Conservation (phyloP, 2,797 vertebrate species). For the Rhabdomys pumilio region DNA sequence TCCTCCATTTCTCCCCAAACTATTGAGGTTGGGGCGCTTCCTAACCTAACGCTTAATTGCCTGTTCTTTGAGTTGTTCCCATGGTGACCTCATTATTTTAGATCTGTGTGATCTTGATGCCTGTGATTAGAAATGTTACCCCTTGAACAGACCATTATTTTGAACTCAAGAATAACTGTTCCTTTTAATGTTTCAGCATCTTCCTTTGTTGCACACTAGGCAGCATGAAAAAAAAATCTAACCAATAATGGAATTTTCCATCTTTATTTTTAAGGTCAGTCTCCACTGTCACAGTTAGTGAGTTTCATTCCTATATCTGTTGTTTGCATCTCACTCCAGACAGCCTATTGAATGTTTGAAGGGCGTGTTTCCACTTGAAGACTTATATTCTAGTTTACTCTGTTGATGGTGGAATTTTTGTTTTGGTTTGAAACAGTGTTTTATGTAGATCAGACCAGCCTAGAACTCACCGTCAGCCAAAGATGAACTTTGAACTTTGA, state of each 20-base stretch:
- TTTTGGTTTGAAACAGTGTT: background rate
- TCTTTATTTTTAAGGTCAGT: background rate
- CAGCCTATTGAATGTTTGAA: background rate
- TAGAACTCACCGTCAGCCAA: background rate
- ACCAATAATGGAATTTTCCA: background rate
- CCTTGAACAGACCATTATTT: background rate
- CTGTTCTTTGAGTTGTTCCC: background rate
- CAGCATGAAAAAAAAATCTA: background rate
- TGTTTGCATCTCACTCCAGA: no score
- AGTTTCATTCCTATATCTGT: background rate
- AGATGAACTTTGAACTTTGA: background rate
- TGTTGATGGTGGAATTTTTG: background rate
- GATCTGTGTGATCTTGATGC: background rate
- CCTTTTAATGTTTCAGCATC: background rate
- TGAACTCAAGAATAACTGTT: background rate
- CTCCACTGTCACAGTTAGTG: background rate
- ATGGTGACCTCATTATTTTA: background rate
- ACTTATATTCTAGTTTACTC: background rate
- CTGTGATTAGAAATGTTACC: background rate
- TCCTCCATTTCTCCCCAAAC: background rate
- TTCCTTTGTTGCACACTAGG: background rate
- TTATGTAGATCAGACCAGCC: background rate
- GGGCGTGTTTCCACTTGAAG: background rate
- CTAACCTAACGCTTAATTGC: background rate
- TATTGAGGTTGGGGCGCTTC: background rate